phyloP scores from a whole-genome alignment of 2,797 vertebrate genomes.

The Chromis chromis region DNA sequence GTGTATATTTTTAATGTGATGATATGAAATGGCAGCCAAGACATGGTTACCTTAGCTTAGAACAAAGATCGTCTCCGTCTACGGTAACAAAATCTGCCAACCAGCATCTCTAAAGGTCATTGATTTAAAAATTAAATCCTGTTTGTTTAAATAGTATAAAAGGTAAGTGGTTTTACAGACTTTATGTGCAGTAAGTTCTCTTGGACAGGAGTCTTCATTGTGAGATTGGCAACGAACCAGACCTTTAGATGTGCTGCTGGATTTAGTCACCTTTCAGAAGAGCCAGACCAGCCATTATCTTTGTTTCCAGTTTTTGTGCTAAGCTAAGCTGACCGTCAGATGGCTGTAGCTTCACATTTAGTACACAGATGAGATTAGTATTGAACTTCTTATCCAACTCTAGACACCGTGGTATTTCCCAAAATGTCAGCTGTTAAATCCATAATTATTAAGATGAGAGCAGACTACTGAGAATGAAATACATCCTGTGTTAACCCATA shows the following conservation, averaged over 20 bases:
- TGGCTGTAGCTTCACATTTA: background rate
- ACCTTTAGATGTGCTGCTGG: background rate
- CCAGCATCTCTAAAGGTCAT: background rate
- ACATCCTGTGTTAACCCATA: background rate
- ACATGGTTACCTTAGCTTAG: background rate
- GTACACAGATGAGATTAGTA: conserved; percentile 6
- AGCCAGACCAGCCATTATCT: background rate
- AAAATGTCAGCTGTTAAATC: conserved; percentile 20
- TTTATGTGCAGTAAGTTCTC: too few species aligned
- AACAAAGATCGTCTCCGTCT: background rate
- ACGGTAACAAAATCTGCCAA: background rate
- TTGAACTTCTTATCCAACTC: conserved; percentile 2
- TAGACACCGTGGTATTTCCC: conserved; percentile 8
- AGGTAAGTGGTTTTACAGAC: too few species aligned
- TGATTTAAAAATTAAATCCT: background rate
- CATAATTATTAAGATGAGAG: conserved; percentile 15
- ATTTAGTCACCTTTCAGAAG: background rate
- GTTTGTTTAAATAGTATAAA: too few species aligned
- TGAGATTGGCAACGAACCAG: background rate
- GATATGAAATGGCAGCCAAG: background rate
- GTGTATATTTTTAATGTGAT: background rate
- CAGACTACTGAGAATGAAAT: background rate
- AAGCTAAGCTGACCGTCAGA: background rate
- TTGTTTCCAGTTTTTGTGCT: conserved; percentile 3
- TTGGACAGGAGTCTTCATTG: too few species aligned